These are phyloP conservation scores for Zootermopsis nevadensis DNA, from an alignment of 2,888 invertebrate species.

Conservation along the genomic window DNA sequence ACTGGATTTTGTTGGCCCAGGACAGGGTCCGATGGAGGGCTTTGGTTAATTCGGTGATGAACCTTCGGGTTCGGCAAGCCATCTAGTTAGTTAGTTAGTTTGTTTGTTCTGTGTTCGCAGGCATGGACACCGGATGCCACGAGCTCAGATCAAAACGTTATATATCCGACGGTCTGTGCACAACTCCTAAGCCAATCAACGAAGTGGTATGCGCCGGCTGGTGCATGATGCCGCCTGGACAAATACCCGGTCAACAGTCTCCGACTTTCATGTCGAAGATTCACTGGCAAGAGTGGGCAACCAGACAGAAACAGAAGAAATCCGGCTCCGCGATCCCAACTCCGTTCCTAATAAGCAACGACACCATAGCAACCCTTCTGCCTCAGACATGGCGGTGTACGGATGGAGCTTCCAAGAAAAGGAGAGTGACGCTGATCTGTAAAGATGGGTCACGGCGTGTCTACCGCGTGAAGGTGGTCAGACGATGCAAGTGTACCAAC, in stretches of 20 bases:
- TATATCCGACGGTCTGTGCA: conserved; percentile 56
- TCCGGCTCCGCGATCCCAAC: not conserved
- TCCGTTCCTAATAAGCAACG: not conserved
- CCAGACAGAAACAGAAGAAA: not conserved
- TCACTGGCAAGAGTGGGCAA: conserved; percentile 14
- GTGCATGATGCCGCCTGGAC: conserved; percentile 49
- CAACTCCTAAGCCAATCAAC: conserved; percentile 53
- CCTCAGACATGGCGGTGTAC: conserved; percentile 49
- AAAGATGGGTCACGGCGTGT: conserved; percentile 50
- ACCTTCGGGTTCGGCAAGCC: too few species aligned
- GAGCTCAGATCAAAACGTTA: conserved; percentile 54
- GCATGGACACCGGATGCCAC: conserved; percentile 39
- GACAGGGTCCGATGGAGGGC: too few species aligned
- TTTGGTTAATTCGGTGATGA: too few species aligned
- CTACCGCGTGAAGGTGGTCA: conserved; percentile 50
- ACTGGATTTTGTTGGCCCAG: too few species aligned
- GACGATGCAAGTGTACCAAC: conserved; percentile 50
- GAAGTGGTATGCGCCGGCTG: conserved; percentile 56
- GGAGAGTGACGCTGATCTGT: conserved; percentile 50
- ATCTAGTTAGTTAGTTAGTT: too few species aligned
- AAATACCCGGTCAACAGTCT: conserved; percentile 6
- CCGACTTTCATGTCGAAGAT: conserved; percentile 24
- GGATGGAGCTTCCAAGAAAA: conserved; percentile 45
- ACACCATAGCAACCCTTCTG: not conserved
- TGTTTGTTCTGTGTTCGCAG: conserved; percentile 17